phyloP scores from a whole-genome alignment of 2,797 vertebrate genomes.

The Phaenicophaeus curvirostris region DNA sequence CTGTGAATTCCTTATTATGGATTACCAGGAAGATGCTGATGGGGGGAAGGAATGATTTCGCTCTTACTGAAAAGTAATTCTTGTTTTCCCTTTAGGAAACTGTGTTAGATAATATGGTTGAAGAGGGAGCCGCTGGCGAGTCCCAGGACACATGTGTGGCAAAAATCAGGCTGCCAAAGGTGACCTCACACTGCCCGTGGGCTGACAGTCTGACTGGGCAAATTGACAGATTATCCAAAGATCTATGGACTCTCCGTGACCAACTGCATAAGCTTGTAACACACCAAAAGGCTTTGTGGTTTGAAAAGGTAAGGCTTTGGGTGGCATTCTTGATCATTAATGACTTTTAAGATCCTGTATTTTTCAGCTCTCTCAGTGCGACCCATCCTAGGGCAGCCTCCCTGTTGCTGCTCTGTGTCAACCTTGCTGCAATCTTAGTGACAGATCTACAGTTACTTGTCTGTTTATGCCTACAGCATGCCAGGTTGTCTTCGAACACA shows the following conservation, averaged over 20 bases:
- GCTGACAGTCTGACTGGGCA: background rate
- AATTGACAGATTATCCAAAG: constrained; percentile 29
- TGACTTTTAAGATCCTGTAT: background rate
- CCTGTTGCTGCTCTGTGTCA: background rate
- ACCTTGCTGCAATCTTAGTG: background rate
- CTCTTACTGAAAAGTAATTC: background rate
- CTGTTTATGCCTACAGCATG: constrained; percentile 32
- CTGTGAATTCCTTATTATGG: background rate
- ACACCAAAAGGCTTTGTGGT: background rate
- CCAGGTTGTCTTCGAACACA: constrained; percentile 1
- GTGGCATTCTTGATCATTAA: background rate
- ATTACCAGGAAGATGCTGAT: background rate
- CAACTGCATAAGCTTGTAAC: constrained; percentile 6
- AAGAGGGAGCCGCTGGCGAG: background rate
- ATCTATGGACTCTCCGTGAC: background rate
- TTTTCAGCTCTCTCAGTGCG: background rate
- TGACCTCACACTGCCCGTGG: background rate
- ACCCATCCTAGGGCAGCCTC: background rate
- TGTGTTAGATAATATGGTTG: constrained; percentile 30
- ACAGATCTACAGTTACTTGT: background rate
- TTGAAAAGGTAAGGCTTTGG: constrained; percentile 36
- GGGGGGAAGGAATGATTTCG: background rate
- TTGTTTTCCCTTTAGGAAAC: constrained; percentile 52
- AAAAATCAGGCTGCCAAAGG: background rate
- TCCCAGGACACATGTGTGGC: background rate